These are phyloP conservation scores for Eueremaeus valkanovi DNA, from an alignment of 2,888 invertebrate genomes.

Conservation along the genomic window DNA sequence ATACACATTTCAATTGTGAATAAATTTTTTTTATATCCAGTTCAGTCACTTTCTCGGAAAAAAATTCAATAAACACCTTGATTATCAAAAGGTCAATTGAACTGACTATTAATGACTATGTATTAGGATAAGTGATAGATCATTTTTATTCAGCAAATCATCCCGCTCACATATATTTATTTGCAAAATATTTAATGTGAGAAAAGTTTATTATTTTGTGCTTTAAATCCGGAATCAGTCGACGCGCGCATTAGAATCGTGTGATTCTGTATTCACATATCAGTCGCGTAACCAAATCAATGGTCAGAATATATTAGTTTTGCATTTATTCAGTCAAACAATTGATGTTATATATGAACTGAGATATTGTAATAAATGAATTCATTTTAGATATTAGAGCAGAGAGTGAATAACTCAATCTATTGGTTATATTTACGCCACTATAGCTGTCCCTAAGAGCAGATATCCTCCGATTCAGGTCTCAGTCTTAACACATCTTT, in stretches of 20 bases:
- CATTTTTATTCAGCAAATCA: no score
- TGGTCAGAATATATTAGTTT: neutral
- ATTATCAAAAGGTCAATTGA: no score
- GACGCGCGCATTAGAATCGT: neutral
- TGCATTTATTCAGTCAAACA: neutral
- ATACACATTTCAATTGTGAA: no score
- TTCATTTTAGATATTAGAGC: no score
- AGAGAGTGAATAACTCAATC: neutral
- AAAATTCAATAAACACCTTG: no score
- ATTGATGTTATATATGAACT: neutral
- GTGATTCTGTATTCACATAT: neutral
- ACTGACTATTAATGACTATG: no score
- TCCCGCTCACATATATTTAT: no score
- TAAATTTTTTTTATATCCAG: no score
- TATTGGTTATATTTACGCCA: neutral
- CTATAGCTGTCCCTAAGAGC: neutral
- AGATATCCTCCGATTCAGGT: constrained; percentile 5
- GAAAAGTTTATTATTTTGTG: no score
- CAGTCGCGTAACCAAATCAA: neutral
- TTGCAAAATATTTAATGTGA: no score
- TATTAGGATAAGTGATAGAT: no score
- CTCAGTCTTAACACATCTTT: neutral
- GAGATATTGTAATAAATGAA: neutral
- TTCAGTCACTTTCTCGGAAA: no score
- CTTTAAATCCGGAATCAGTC: neutral